Base-by-base conservation (phyloP, 1,140 invertebrate genomes). In the Aphaenogaster ashmeadi region DNA sequence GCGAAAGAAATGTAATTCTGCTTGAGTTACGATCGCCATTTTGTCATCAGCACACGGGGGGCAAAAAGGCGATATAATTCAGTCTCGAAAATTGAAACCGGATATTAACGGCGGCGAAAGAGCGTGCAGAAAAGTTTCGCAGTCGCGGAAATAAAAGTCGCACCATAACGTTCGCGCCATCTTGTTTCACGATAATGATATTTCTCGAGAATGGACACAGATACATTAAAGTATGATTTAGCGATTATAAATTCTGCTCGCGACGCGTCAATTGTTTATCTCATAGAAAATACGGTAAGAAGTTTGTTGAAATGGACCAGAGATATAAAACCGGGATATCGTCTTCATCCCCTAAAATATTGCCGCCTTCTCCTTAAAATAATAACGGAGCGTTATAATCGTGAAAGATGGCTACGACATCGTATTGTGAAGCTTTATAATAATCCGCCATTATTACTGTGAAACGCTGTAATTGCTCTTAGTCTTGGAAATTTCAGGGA, bases 1-100 rank as follows among this genome's bases (percentile, higher is more conserved):
- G 38, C 52, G 78, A 91, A 92, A 91, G 86, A 91, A 92, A 91
- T 58, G 84, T 85, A 91, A 92, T 91, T 91, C 83, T 84, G 33
- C 50, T 54, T 92, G 90, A 91, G 62, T 91, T 92, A 92, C 66
- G 88, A 87, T 80, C 78, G 69, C 44, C 78, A 88, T 62, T 92
- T 92, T 91, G 89, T 92, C 90, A 92, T 86, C 69, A 86, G 41
- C 6, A 44, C 56, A 62, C 8, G 15, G n/a, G 7, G 58, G 21
- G 58, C 27, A 81, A 81, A 60, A 80, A 86, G 56, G 44, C 67
- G 67, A 89, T 85, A 89, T 90, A 89, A 89, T 81, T 79, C 69
- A 90, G 83, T 66, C 50, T 75, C 21, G 58, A 89, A 88, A 89
- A 89, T 89, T 89, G 87, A 90, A 90, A 89, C 38, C 27, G 83